Evolutionary conservation across 2,797 vertebrate species (phyloP).

Genomic region (Huso huso): DNA sequence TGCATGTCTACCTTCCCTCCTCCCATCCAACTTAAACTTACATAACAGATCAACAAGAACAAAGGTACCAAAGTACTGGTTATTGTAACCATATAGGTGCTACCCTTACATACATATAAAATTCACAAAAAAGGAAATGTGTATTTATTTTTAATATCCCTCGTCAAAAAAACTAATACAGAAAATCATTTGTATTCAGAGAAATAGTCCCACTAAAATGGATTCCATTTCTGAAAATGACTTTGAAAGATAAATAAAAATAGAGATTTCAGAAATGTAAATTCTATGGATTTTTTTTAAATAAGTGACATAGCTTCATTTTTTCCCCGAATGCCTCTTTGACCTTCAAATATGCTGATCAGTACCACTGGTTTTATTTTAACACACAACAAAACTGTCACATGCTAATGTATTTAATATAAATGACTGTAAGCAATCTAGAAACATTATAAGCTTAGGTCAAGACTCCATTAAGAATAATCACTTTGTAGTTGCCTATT

Average conservation of each 20-base stretch:
- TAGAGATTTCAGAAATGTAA: slow-evolving; percentile 30
- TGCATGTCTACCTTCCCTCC: too few species aligned
- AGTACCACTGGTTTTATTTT: background rate
- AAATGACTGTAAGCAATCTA: background rate
- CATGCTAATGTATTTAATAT: background rate
- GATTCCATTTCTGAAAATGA: slow-evolving; percentile 22
- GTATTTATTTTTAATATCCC: background rate
- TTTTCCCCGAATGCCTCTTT: slow-evolving; percentile 15
- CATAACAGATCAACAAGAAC: too few species aligned
- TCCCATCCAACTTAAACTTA: too few species aligned
- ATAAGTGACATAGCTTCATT: slow-evolving; percentile 20
- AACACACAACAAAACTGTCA: background rate
- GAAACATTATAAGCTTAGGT: too few species aligned
- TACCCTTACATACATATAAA: too few species aligned
- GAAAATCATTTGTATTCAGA: slow-evolving; percentile 24
- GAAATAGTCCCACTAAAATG: slow-evolving; percentile 19
- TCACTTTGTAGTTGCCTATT: too few species aligned
- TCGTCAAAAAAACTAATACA: background rate
- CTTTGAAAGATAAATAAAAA: slow-evolving; percentile 31
- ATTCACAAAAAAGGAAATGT: background rate
- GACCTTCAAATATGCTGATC: slow-evolving; percentile 32
- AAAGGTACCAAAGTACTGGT: too few species aligned
- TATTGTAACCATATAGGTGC: too few species aligned
- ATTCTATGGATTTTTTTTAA: slow-evolving; percentile 26
- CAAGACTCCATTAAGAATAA: too few species aligned